Evolutionary conservation across 2,888 invertebrate genomes (phyloP), one percentile per base, ranked within the genome.

Genomic region (Machimus rusticus): DNA sequence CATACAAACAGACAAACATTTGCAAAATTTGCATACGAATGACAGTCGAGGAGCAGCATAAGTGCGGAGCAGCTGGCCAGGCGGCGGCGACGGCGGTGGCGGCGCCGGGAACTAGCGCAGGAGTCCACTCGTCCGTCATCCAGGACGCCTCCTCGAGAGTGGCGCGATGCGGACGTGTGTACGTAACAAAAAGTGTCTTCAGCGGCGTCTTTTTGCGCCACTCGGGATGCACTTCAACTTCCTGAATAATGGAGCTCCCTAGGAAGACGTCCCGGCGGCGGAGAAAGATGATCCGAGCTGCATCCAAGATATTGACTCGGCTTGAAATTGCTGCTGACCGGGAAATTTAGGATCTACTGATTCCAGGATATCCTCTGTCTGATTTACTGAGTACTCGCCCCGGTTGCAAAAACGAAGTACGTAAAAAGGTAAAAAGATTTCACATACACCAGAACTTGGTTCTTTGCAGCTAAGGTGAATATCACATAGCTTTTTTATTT

Each of bases 1-100:
- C 82, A 82, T n/a, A 82, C 82, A 82, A 82, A 82, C 82, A 82
- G 16, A 82, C 57, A 82, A 82, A 82, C 82, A 82, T 82, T 82
- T 82, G 57, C 82, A 82, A 82, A 66, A 82, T 82, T 82, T 82
- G 57, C 82, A 82, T 82, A 57, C 37, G 82, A 66, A 82, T 57
- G 39, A 82, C 82, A 82, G 39, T n/a, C 6, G 6, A 57, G 82
- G 37, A 66, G 66, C 37, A 37, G 82, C 19, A 37, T 37, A 82
- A 82, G 82, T 82, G 66, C 12, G 9, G 31, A 82, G 37, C 37
- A 66, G 37, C 37, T 82, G 82, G 57, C 37, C 57, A 82, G 19
- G 57, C 34, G 28, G 55, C 34, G 23, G 31, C 51, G 81, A 57
- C 28, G 34, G 55, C n/a, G 19, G 57, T 19, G 28, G 55, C 34